Base-by-base conservation (phyloP, 2,797 vertebrate genomes). In the Enteromius argenteus region DNA sequence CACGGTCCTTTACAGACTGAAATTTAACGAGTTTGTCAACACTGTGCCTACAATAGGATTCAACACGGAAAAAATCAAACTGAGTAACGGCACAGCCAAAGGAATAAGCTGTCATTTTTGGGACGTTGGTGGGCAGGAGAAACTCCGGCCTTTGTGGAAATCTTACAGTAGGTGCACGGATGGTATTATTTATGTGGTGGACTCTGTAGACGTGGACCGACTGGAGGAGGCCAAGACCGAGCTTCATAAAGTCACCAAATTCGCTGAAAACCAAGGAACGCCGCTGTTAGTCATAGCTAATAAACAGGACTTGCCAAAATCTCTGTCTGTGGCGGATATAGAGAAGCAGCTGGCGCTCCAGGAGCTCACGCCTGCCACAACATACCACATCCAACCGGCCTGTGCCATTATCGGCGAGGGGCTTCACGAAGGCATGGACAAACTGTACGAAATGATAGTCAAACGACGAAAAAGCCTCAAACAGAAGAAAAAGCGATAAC, bases 101-200 rank as follows among this genome's bases (percentile, higher is more conserved):
- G 97, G 98, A 83, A 97, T 98, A 94, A 98, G 97, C 93, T 99
- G 97, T 92, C 98, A 99, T 96, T 98, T 99, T 90, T 99, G 98
- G 98, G 98, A 99, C 84, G 98, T 99, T 68, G 98, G 98, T 0
- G 98, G 97, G 32, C 98, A 99, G 92, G 98, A 99, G 95, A 99
- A 99, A 94, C 96, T 99, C 91, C 94, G 98, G 85, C 98, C 98
- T 37, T 95, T 99, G 56, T 99, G 98, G 98, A 99, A 98, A 88
- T 97, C 98, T n/a, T 99, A 99, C 94, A 99, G 97, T 92, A 96
- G 98, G 86, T 98, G 98, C 92, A 98, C 98, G 56, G 98, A 99
- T 86, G 98, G 98, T 75, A 98, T 99, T 93, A 98, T 99, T 90
- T 99, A 98, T 90, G 98, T 99, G 90, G 98, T 99, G 95, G 98